Base-by-base conservation (phyloP, 2,888 invertebrate genomes). In the Teleiodes luculella region DNA sequence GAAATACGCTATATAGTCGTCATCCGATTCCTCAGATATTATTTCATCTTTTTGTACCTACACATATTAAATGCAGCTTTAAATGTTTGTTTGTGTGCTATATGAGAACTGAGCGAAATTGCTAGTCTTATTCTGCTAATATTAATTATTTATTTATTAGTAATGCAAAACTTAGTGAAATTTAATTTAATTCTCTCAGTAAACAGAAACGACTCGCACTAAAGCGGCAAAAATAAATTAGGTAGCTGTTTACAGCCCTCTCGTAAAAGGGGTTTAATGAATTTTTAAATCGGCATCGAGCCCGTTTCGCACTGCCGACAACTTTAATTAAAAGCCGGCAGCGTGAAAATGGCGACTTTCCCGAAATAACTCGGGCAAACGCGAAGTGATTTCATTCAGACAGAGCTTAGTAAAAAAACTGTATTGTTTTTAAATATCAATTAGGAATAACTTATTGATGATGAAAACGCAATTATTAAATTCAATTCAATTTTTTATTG, bases 271-370 rank as follows among this genome's bases (percentile, higher is more conserved):
- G 72, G 70, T 78, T 73, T 72, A 80, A 80, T 81, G 74, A 79
- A 78, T 80, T 82, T 83, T 80, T 79, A 71, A 78, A 80, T 71
- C 66, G 72, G 65, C 66, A 64, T 66, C 66, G 67, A 60, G 57
- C 62, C 66, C 67, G 72, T 74, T 74, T 74, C 69, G 64, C 64
- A 52, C 64, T 62, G 64, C 68, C 72, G 71, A 78, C 74, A 80
- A 79, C 70, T 83, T 83, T 83, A 83, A 83, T 83, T 83, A 83
- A 83, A 83, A 79, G 60, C 73, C 67, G 70, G 70, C 65, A 69
- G 69, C 76, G 74, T 71, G 74, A 74, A 73, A 80, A 78, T 64
- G 68, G 63, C 76, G 75, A 75, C 76, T 69, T 73, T 75, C 70
- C 70, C 71, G 67, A 75, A 79, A 82, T 77, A 80, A 75, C 74